These are phyloP conservation scores for Whitmania pigra DNA, from an alignment of 1,140 invertebrate genomes.

Conservation along the genomic window DNA sequence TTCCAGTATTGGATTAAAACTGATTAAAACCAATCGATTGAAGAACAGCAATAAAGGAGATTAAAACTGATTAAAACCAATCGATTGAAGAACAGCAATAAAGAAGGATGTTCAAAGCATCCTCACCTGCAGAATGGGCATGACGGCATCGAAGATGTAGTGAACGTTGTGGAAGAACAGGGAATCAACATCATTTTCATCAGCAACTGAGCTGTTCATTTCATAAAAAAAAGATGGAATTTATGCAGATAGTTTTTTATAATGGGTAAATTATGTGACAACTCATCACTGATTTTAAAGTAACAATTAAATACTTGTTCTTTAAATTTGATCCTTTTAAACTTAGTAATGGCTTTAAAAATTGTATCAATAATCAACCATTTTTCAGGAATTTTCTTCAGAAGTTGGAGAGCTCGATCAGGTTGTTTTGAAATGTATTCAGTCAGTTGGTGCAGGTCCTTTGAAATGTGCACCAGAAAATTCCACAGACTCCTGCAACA, in stretches of 20 bases:
- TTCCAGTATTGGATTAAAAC: too few species aligned
- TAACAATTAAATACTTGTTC: too few species aligned
- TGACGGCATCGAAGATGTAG: conserved; percentile 37
- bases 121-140: conserved; percentile 38
- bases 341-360: background rate
- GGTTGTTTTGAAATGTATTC: conserved; percentile 31
- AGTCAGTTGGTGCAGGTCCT: conserved; percentile 33
- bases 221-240: background rate
- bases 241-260: background rate
- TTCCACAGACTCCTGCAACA: conserved; percentile 35
- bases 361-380: background rate
- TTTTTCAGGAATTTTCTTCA: conserved; percentile 32
- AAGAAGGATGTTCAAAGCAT: background rate
- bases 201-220: conserved; percentile 31
- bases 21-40: too few species aligned
- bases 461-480: conserved; percentile 32
- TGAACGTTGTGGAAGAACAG: conserved; percentile 34
- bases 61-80: too few species aligned
- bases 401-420: conserved; percentile 30
- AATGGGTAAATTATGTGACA: too few species aligned
- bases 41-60: too few species aligned
- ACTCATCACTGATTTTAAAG: background rate
- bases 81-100: too few species aligned
- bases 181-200: conserved; percentile 29
- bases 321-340: background rate